Percentiles rank a stretch among this genome's conserved stretches.
phyloP scores from a whole-genome alignment of 2,113 vertebrate species.

The Chlorodrepanis virens region DNA sequence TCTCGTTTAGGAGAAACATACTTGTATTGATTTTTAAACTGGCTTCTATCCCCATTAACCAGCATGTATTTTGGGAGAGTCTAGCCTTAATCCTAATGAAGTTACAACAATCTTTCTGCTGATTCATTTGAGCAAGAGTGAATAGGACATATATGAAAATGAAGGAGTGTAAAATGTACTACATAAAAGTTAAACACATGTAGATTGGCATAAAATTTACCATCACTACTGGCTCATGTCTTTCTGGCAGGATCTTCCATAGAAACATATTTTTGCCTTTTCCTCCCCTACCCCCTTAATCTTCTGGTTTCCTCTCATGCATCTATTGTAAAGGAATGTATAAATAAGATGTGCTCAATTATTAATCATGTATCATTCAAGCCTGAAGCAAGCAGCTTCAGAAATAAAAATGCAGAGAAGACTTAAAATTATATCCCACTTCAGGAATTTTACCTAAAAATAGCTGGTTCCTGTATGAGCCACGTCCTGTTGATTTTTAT shows the following conservation, averaged over 20 bases:
- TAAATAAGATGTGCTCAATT: constrained; percentile 6
- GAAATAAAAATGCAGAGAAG: constrained; percentile 31
- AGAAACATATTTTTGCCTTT: neutral
- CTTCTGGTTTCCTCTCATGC: neutral
- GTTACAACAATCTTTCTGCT: neutral
- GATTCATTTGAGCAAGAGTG: neutral
- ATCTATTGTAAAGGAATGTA: neutral
- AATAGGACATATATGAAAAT: neutral
- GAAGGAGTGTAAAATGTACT: neutral
- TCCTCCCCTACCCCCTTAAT: neutral
- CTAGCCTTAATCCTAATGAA: neutral
- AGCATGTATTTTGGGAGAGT: neutral
- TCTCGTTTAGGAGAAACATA: neutral
- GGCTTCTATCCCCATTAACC: neutral
- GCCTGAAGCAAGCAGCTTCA: neutral
- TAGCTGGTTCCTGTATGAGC: neutral
- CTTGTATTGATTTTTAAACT: neutral
- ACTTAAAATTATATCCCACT: constrained; percentile 11
- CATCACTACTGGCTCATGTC: neutral
- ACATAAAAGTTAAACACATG: neutral
- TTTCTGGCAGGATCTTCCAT: neutral
- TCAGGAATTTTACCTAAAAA: constrained; percentile 29
- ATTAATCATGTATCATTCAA: constrained; percentile 47
- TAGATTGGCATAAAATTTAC: neutral
- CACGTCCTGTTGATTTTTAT: constrained; percentile 12